phyloP scores from a whole-genome alignment of 2,797 vertebrate species.

The Galagoides demidoff region DNA sequence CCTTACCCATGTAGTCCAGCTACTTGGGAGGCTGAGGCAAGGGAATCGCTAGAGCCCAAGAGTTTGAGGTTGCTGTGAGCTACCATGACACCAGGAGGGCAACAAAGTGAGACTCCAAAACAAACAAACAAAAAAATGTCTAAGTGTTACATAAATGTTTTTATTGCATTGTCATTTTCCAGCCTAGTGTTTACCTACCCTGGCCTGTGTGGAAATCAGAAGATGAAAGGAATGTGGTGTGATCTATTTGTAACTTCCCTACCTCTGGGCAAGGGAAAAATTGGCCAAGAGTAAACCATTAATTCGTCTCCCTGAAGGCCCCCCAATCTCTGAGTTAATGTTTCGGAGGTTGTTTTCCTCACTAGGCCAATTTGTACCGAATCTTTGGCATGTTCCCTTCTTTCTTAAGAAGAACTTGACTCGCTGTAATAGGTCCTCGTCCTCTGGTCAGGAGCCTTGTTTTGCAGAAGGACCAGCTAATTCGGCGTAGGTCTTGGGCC shows the following conservation, averaged over 20 bases:
- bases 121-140: background rate
- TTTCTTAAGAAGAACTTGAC: conserved; percentile 66
- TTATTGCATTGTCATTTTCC: background rate
- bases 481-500: background rate
- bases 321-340: conserved; percentile 66
- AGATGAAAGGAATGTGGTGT: conserved; percentile 48
- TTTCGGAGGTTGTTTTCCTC: conserved; percentile 67
- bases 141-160: background rate
- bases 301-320: background rate
- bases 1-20: too few relatives aligned
- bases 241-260: conserved; percentile 39
- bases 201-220: conserved; percentile 30
- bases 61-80: too few relatives aligned
- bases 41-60: too few relatives aligned
- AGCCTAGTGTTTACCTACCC: background rate
- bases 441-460: conserved; percentile 8
- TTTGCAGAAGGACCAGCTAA: background rate
- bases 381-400: conserved; percentile 47
- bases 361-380: background rate
- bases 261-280: conserved; percentile 29
- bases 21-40: too few relatives aligned
- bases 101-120: too few relatives aligned
- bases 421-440: background rate
- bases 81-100: too few relatives aligned
- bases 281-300: conserved; percentile 64